Percentiles rank a stretch among this genome's conserved stretches.
phyloP scores from a whole-genome alignment of 2,888 invertebrate species.

The Mythimna albipuncta region DNA sequence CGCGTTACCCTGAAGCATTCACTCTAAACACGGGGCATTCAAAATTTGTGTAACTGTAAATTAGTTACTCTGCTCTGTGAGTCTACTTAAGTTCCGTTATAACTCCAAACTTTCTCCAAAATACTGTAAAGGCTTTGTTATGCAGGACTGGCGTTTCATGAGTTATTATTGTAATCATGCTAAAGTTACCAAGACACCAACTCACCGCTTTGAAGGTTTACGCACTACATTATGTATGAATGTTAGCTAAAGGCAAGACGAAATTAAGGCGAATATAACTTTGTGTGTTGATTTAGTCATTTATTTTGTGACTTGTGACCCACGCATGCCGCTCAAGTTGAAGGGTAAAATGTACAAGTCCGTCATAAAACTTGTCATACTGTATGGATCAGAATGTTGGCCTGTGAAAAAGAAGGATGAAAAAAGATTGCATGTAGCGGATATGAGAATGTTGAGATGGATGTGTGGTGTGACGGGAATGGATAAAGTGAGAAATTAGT shows the following conservation, averaged over 20 bases:
- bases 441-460: too few species aligned
- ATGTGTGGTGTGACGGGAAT: too few species aligned
- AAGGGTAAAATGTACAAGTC: too few species aligned
- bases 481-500: too few species aligned
- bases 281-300: neutral
- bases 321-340: too few species aligned
- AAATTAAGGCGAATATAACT: conserved; percentile 12
- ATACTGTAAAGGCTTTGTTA: conserved; percentile 41
- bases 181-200: conserved; percentile 20
- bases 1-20: too few species aligned
- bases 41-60: conserved; percentile 3
- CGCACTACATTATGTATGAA: conserved; percentile 25
- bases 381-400: too few species aligned
- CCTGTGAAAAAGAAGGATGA: too few species aligned
- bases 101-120: conserved; percentile 33
- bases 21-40: too few species aligned
- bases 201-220: conserved; percentile 22
- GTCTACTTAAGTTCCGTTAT: conserved; percentile 3
- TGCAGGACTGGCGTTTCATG: conserved; percentile 34
- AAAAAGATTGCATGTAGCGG: too few species aligned
- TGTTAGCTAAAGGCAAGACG: conserved; percentile 16
- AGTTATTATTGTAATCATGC: conserved; percentile 29
- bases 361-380: too few species aligned
- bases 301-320: too few species aligned
- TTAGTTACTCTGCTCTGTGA: conserved; percentile 9